Base-by-base conservation (phyloP, 2,888 invertebrate species). In the Ectobius pallidus region DNA sequence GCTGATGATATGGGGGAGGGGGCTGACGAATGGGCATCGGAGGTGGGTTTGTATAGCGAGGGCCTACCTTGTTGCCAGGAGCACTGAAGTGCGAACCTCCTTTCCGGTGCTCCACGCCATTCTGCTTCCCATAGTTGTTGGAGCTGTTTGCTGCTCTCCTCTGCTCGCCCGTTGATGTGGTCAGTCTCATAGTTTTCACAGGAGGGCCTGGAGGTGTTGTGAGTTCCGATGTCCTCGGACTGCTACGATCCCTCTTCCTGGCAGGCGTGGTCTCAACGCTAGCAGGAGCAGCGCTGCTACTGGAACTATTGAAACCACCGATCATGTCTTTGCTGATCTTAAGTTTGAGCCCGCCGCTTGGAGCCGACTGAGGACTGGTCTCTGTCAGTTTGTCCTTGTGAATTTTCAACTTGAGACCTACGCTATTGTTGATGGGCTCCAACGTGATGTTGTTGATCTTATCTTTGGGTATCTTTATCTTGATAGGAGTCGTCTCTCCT, bases 271-370 rank as follows among this genome's bases (percentile, higher is more conserved):
- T 46, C n/a, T n/a, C n/a, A n/a, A n/a, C n/a, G n/a, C n/a, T n/a
- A n/a, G n/a, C n/a, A n/a, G n/a, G n/a, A n/a, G n/a, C n/a, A n/a
- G n/a, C n/a, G n/a, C n/a, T n/a, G n/a, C n/a, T n/a, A 27, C 25
- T 46, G n/a, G 27, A 18, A 20, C 34, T 69, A 16, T 34, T 69
- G 68, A 65, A 52, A 30, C 72, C 74, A 42, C 73, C 89, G 62
- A 91, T 85, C 72, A 89, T 87, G 76, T 92, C 92, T 79, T 92
- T 92, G 30, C 92, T 89, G 77, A 94, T 93, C 84, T 93, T 94
- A 78, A 94, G 91, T 72, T 79, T 79, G 6, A 80, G 72, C 27
- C 78, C 76, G 65, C 32, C 34, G 34, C 62, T 34, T 27, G 70
- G 70, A 11, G 75, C 58, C 73, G 79, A 39, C 69, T 77, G 76